These are phyloP conservation scores for Hypselothyrea guttata DNA, from an alignment of 2,888 invertebrate species.

Conservation along the genomic window DNA sequence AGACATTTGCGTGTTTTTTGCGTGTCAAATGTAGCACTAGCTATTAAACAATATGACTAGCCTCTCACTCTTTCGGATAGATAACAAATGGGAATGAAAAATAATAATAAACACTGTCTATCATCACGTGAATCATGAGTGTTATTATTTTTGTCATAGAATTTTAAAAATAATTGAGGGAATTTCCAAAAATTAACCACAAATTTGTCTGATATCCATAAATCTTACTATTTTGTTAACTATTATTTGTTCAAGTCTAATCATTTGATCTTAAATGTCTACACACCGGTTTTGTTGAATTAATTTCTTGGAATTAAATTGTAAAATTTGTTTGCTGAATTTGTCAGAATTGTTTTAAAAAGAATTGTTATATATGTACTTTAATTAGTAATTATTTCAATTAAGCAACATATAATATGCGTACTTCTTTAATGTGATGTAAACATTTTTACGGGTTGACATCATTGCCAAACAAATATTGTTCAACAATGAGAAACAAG, in stretches of 20 bases:
- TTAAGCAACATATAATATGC: too few species aligned
- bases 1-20: slow-evolving; percentile 37
- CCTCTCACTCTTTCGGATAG: slow-evolving; percentile 28
- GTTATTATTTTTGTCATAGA: slow-evolving; percentile 2
- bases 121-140: slow-evolving; percentile 32
- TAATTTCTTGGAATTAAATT: slow-evolving; percentile 12
- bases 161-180: background rate
- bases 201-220: slow-evolving; percentile 5
- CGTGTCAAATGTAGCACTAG: slow-evolving; percentile 60
- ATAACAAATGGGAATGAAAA: slow-evolving; percentile 26
- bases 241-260: background rate
- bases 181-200: slow-evolving; percentile 8
- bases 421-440: too few species aligned
- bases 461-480: too few species aligned
- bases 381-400: too few species aligned
- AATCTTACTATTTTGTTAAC: background rate
- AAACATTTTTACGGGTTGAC: too few species aligned
- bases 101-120: slow-evolving; percentile 24
- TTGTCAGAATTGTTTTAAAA: too few species aligned
- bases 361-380: too few species aligned
- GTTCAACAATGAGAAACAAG: background rate
- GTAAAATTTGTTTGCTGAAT: background rate
- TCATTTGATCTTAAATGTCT: background rate
- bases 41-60: slow-evolving; percentile 22
- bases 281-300: background rate